These are phyloP conservation scores for Rhinogobio ventralis DNA, from an alignment of 2,797 vertebrate species.

Conservation along the genomic window DNA sequence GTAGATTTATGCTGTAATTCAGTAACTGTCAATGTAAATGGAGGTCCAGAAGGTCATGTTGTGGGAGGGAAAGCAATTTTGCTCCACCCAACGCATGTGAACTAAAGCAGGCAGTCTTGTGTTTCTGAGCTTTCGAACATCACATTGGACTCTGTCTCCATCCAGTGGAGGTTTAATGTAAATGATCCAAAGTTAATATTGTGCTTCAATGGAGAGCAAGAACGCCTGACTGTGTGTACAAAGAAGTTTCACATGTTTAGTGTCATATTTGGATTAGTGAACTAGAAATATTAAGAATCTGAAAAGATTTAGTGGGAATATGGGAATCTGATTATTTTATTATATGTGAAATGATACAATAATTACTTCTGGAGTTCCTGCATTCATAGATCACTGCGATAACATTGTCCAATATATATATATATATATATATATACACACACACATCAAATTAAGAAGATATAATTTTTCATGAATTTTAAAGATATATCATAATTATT, in stretches of 20 bases:
- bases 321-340: neutral
- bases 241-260: neutral
- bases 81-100: neutral
- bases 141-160: constrained; percentile 21
- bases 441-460: too few relatives aligned
- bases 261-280: neutral
- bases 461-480: too few relatives aligned
- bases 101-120: neutral
- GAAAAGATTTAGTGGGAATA: neutral
- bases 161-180: constrained; percentile 18
- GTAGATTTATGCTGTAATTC: neutral
- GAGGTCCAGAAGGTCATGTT: neutral
- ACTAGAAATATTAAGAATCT: neutral
- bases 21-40: neutral
- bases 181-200: neutral
- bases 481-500: too few relatives aligned
- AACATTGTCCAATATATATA: too few relatives aligned
- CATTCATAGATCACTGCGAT: neutral
- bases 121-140: neutral
- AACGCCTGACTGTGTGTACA: neutral
- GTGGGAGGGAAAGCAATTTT: neutral
- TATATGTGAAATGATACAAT: neutral
- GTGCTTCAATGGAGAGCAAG: neutral
- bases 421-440: too few relatives aligned
- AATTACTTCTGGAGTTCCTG: neutral